Evolutionary conservation across 2,888 invertebrate genomes (phyloP).

Genomic region (Acronicta aceris): DNA sequence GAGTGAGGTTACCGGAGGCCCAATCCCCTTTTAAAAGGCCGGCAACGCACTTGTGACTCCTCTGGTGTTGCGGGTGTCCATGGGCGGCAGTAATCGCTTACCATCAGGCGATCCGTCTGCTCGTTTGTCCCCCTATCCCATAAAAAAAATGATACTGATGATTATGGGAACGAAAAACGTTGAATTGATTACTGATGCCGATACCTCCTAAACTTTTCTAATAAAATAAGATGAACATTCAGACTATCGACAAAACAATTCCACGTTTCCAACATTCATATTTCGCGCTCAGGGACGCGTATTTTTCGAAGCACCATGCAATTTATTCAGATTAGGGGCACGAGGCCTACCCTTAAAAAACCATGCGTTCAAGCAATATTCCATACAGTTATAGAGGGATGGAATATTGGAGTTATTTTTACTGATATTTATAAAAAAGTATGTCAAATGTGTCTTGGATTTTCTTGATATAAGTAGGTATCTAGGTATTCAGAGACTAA

Average conservation of each 20-base stretch:
- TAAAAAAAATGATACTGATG: too few relatives aligned
- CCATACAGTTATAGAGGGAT: slow-evolving; percentile 13
- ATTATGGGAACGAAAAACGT: too few relatives aligned
- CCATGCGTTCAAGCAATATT: slow-evolving; percentile 21
- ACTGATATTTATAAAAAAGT: neutral
- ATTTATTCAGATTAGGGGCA: slow-evolving; percentile 23
- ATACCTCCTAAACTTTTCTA: neutral
- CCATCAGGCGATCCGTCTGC: too few relatives aligned
- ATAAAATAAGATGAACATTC: neutral
- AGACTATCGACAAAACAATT: neutral
- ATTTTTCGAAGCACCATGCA: neutral
- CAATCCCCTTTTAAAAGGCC: too few relatives aligned
- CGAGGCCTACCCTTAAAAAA: slow-evolving; percentile 7
- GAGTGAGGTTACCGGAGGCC: too few relatives aligned
- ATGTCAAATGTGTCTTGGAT: slow-evolving; percentile 2
- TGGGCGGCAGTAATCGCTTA: too few relatives aligned
- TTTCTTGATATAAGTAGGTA: neutral
- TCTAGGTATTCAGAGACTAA: too few relatives aligned
- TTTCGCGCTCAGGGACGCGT: neutral
- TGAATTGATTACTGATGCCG: neutral
- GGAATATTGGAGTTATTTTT: slow-evolving; percentile 4
- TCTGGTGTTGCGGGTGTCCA: too few relatives aligned
- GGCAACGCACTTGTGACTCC: too few relatives aligned
- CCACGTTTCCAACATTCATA: neutral
- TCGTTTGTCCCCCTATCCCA: too few relatives aligned